Evolutionary conservation across 1,140 invertebrate species (phyloP).

Genomic region (Heliothis virescens): DNA sequence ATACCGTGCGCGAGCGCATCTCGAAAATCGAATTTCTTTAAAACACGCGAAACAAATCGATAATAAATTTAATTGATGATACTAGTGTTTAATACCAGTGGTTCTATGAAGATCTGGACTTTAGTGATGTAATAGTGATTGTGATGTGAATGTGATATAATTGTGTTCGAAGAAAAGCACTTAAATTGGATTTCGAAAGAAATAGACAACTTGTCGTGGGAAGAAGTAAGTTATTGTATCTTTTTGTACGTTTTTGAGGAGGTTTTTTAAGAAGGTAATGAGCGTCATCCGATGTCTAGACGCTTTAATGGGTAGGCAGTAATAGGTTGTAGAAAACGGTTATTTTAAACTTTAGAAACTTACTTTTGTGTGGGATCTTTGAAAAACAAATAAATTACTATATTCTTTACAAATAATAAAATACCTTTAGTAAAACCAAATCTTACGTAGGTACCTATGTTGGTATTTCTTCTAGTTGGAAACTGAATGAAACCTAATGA

Average conservation of each 20-base stretch:
- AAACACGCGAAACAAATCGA: slow-evolving; percentile 47
- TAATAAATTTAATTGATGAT: slow-evolving; percentile 24
- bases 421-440: too few species aligned
- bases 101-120: not conserved
- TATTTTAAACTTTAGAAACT: too few species aligned
- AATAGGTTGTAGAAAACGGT: too few species aligned
- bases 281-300: too few species aligned
- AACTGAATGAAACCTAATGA: not conserved
- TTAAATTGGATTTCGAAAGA: slow-evolving; percentile 14
- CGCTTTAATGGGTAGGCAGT: too few species aligned
- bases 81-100: slow-evolving; percentile 24
- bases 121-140: slow-evolving; percentile 21
- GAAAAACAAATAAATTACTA: not conserved
- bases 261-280: not conserved
- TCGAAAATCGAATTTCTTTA: slow-evolving; percentile 38
- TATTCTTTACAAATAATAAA: not conserved
- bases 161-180: not conserved
- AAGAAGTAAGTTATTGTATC: slow-evolving; percentile 1
- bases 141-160: slow-evolving; percentile 10
- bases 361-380: too few species aligned
- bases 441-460: too few species aligned
- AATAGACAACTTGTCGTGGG: slow-evolving; percentile 21
- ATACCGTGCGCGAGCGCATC: slow-evolving; percentile 59
- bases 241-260: not conserved
- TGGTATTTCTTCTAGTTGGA: not conserved